Evolutionary conservation across 2,888 invertebrate species (phyloP).

Genomic region (Cephus nigrinus): DNA sequence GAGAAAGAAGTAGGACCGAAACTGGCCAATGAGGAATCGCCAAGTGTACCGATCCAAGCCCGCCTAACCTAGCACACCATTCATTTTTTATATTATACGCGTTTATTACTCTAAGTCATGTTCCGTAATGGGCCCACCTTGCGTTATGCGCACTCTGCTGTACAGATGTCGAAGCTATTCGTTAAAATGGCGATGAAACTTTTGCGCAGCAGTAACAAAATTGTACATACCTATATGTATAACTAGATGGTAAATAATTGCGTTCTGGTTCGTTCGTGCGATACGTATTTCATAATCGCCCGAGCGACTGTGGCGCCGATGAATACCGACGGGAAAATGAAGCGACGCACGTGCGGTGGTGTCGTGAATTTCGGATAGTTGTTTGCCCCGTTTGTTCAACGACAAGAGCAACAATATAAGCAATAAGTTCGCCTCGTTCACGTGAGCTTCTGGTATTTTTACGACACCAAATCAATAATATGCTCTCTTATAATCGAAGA

Average conservation of each 20-base stretch:
- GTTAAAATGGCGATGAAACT: neutral
- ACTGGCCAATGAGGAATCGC: neutral
- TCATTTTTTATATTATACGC: neutral
- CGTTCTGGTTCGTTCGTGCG: neutral
- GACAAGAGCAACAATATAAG: neutral
- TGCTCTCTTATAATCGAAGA: constrained; percentile 19
- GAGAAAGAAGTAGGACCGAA: neutral
- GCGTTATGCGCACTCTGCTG: constrained; percentile 1
- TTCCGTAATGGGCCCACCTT: constrained; percentile 7
- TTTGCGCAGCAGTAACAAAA: neutral
- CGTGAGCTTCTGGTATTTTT: neutral
- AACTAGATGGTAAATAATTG: neutral
- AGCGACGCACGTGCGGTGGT: neutral
- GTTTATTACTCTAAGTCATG: constrained; percentile 6
- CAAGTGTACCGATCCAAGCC: neutral
- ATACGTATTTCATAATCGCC: neutral
- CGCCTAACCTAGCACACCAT: neutral
- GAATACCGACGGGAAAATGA: neutral
- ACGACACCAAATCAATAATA: neutral
- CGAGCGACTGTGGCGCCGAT: neutral
- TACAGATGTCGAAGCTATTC: neutral
- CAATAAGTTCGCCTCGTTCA: neutral
- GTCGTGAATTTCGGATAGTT: neutral
- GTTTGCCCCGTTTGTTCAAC: neutral
- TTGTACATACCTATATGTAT: neutral